A percentile compares a stretch with the other conserved stretches of the same genome.
These are phyloP conservation scores for Nephrocerus scutellatus DNA, from an alignment of 2,888 invertebrate species.

Conservation along the genomic window DNA sequence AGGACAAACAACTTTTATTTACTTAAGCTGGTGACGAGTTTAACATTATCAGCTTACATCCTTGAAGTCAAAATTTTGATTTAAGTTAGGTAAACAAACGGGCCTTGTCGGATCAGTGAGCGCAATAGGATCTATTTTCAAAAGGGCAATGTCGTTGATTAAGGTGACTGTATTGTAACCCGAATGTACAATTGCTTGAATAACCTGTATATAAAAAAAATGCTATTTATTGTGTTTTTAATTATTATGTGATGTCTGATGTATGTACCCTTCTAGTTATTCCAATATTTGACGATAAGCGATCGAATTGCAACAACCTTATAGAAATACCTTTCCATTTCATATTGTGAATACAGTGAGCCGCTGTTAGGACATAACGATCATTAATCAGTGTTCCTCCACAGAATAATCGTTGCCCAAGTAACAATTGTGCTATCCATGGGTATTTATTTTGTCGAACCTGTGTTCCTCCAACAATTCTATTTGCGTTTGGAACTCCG, in stretches of 20 bases:
- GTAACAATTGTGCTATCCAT: conserved; percentile 42
- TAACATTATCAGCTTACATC: conserved; percentile 19
- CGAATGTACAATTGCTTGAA: conserved; percentile 30
- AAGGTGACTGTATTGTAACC: conserved; percentile 33
- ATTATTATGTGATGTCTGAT: conserved; percentile 9
- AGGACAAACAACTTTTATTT: neutral
- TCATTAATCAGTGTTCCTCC: conserved; percentile 44
- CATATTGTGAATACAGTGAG: conserved; percentile 39
- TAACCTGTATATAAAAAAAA: conserved; percentile 21
- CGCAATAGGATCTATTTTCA: conserved; percentile 34
- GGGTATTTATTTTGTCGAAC: conserved; percentile 44
- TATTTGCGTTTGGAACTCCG: conserved; percentile 41
- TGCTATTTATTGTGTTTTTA: neutral
- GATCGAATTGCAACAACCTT: conserved; percentile 36
- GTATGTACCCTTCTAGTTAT: conserved; percentile 31
- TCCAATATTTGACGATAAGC: conserved; percentile 28
- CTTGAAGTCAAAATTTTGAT: conserved; percentile 35
- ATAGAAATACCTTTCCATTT: conserved; percentile 29
- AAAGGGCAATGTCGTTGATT: conserved; percentile 40
- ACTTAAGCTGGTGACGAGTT: neutral
- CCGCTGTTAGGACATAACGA: conserved; percentile 42
- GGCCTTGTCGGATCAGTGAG: conserved; percentile 34
- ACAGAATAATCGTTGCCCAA: conserved; percentile 34
- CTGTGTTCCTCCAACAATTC: conserved; percentile 42
- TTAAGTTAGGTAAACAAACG: conserved; percentile 35